Evolutionary conservation across 2,113 vertebrate species (phyloP).

Genomic region (cat (Felis catus)): DNA sequence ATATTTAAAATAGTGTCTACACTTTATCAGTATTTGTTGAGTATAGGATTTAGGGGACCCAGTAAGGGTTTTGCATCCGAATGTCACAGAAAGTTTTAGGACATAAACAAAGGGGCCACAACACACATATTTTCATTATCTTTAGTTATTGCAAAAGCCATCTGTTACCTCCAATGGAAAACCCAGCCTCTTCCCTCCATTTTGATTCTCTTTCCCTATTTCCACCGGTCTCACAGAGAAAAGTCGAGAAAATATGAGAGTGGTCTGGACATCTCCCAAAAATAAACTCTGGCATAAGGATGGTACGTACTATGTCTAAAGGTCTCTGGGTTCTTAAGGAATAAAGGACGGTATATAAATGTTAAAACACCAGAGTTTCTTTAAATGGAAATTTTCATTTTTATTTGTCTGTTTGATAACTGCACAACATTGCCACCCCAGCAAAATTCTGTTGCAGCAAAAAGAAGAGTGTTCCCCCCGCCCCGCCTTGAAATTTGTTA

Average conservation of each 20-base stretch:
- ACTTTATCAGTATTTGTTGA: not conserved
- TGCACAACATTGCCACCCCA: not conserved
- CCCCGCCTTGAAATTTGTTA: conserved; percentile 59
- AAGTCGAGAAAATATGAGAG: not conserved
- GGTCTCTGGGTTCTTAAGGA: not conserved
- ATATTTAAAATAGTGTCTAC: not conserved
- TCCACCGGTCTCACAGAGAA: not conserved
- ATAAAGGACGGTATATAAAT: not conserved
- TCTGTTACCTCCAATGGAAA: not conserved
- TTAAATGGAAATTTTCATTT: not conserved
- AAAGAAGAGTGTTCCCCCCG: not conserved
- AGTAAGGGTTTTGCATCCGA: not conserved
- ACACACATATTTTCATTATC: not conserved
- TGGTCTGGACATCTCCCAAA: not conserved
- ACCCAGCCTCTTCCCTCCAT: not conserved
- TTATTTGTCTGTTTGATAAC: conserved; percentile 35
- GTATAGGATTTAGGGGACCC: not conserved
- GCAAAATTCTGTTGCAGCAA: conserved; percentile 50
- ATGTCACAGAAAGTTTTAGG: not conserved
- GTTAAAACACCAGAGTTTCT: not conserved
- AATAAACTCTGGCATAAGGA: not conserved
- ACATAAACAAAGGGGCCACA: not conserved
- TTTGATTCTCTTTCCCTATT: not conserved
- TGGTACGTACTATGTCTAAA: not conserved
- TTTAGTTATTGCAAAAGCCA: not conserved